A percentile compares a stretch with the other conserved stretches of the same genome.
Evolutionary conservation across 2,888 invertebrate genomes (phyloP).

Genomic region (Clanis bilineata): DNA sequence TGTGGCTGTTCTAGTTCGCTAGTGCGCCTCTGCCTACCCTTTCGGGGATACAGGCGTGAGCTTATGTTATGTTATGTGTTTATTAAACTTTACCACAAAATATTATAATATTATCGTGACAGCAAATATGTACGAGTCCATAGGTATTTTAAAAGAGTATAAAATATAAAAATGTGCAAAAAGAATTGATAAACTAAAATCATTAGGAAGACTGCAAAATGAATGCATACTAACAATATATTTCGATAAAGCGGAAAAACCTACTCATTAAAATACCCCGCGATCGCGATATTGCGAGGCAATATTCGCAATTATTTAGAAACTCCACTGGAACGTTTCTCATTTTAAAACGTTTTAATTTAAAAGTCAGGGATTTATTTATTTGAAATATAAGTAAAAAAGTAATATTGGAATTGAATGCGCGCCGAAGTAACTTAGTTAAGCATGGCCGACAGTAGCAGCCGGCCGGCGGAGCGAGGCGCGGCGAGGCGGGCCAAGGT

Average conservation of each 20-base stretch:
- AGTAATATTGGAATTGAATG: conserved; percentile 11
- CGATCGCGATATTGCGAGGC: conserved; percentile 1
- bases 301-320: conserved; percentile 12
- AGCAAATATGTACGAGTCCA: too few relatives aligned
- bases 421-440: conserved; percentile 20
- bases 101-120: too few relatives aligned
- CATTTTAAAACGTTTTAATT: conserved; percentile 9
- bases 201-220: neutral
- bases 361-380: neutral
- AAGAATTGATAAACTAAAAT: too few relatives aligned
- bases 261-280: neutral
- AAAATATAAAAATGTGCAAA: too few relatives aligned
- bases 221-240: neutral
- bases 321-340: neutral
- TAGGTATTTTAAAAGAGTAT: too few relatives aligned
- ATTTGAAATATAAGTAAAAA: conserved; percentile 8
- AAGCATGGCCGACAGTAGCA: conserved; percentile 16
- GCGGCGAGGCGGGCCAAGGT: neutral
- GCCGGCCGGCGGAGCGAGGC: neutral
- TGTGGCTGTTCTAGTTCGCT: too few relatives aligned
- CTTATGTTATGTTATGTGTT: too few relatives aligned
- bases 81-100: too few relatives aligned
- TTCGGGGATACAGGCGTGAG: too few relatives aligned
- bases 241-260: neutral
- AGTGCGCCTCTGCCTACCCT: too few relatives aligned